Percentiles rank a stretch among this genome's conserved stretches.
phyloP scores from a whole-genome alignment of 2,113 vertebrate species.

The Oreochromis spilurus region DNA sequence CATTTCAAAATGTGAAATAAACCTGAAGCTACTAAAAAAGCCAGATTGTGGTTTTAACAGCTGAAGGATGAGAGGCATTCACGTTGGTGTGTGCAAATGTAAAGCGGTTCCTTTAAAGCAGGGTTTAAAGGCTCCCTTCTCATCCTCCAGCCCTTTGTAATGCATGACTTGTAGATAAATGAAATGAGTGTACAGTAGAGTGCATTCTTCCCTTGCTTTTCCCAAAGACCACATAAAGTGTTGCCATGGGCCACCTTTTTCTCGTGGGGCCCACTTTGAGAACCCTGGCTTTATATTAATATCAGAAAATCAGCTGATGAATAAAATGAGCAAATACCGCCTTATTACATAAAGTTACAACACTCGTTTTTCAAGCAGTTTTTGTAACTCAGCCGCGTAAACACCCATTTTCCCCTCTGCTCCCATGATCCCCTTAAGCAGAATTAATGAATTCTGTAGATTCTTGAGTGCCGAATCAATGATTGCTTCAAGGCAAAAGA shows the following conservation, averaged over 20 bases:
- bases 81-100: not conserved
- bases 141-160: not conserved
- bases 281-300: not conserved
- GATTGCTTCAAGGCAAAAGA: not conserved
- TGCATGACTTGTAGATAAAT: not conserved
- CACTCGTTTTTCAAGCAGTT: not conserved
- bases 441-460: slow-evolving; percentile 12
- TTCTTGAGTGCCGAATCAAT: not conserved
- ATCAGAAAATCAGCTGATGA: not conserved
- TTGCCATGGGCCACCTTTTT: not conserved
- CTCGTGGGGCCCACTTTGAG: not conserved
- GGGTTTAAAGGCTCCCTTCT: not conserved
- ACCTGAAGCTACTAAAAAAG: not conserved
- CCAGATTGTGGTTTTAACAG: not conserved
- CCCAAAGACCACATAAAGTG: not conserved
- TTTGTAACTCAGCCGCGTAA: not conserved
- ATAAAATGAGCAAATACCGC: not conserved
- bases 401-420: not conserved
- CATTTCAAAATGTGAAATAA: not conserved
- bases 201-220: not conserved
- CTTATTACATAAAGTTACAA: not conserved
- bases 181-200: not conserved
- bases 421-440: slow-evolving; percentile 39
- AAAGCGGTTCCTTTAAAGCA: not conserved
- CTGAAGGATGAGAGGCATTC: not conserved